Evolutionary conservation across 1,140 invertebrate genomes (phyloP), one percentile per base, ranked within the genome.

Genomic region (Sycophila sp.): DNA sequence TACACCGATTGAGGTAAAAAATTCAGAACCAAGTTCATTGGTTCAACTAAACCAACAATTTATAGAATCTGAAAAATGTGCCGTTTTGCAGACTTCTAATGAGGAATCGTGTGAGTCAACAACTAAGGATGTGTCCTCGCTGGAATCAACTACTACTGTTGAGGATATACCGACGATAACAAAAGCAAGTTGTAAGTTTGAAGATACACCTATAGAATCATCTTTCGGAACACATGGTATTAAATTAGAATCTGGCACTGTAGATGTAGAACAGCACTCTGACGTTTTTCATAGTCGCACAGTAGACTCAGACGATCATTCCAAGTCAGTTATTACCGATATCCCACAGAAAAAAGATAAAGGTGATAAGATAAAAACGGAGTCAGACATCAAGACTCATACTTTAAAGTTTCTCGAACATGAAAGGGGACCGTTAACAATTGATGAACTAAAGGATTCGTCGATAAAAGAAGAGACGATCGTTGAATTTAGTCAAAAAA

Each of bases 201-300:
- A 78, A 72, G 80, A 80, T 77, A 75, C 78, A 83, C 78, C 75
- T 76, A 67, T 81, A 81, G 77, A 53, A 72, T 73, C 74, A 66
- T 45, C 53, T 66, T 74, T 73, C 67, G 73, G 80, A 75, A 79
- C 78, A 81, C 79, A 62, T 63, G 75, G 55, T 82, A 79, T 78
- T 73, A 69, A 78, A 62, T 38, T 86, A 85, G 81, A 80, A 76
- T 75, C 71, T 73, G 78, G 81, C 85, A 85, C 84, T 79, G 81
- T 86, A 86, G 85, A 85, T 76, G 69, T 86, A 86, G 82, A 76
- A 76, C 63, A 78, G 82, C 83, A 86, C 83, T 51, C 75, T 74
- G 83, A 79, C 64, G 76, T 72, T 81, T 60, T 51, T 51, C 17
- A 71, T 71, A 84, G 67, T 71, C 72, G 75, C 80, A 85, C 81